Conservation (phyloP, 2,113 vertebrate genomes). For the Hippocampus barbouri region DNA sequence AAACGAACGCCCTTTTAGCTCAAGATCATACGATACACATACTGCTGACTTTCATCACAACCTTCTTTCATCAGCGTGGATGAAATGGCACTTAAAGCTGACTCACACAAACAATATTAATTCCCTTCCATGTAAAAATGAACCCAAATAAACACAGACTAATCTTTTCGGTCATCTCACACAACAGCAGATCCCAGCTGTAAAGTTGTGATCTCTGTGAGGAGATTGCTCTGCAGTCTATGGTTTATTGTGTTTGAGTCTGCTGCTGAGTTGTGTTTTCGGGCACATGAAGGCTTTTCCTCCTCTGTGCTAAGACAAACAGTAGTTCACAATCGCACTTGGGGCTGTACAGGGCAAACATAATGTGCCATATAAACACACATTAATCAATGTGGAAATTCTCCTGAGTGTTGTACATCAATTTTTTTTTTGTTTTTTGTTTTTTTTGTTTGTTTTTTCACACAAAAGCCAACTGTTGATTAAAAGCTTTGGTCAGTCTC, state of each 20-base stretch:
- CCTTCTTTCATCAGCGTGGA: conserved; percentile 52
- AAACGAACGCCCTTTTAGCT: neutral
- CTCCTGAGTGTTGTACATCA: conserved; percentile 14
- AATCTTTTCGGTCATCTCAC: conserved; percentile 42
- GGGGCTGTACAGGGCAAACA: conserved; percentile 14
- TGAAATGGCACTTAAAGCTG: conserved; percentile 38
- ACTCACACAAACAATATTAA: conserved; percentile 30
- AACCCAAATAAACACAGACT: conserved; percentile 50
- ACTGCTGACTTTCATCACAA: conserved; percentile 15
- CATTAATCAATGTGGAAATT: conserved; percentile 42
- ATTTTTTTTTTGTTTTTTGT: conserved; percentile 5
- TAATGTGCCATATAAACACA: conserved; percentile 44
- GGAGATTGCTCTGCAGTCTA: conserved; percentile 27
- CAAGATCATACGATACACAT: neutral
- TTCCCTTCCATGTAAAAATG: conserved; percentile 34
- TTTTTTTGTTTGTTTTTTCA: conserved; percentile 9
- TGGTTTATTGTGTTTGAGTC: conserved; percentile 63
- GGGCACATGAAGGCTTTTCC: conserved; percentile 63
- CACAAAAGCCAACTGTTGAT: conserved; percentile 34
- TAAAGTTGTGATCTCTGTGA: conserved; percentile 25
- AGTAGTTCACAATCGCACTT: conserved; percentile 50
- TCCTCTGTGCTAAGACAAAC: conserved; percentile 60
- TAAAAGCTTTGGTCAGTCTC: neutral
- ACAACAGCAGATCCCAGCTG: conserved; percentile 21
- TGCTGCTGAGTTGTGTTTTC: conserved; percentile 49